Evolutionary conservation across 2,888 invertebrate species (phyloP), one percentile per base, ranked within the genome.

Genomic region (Bruchidius siliquastri): DNA sequence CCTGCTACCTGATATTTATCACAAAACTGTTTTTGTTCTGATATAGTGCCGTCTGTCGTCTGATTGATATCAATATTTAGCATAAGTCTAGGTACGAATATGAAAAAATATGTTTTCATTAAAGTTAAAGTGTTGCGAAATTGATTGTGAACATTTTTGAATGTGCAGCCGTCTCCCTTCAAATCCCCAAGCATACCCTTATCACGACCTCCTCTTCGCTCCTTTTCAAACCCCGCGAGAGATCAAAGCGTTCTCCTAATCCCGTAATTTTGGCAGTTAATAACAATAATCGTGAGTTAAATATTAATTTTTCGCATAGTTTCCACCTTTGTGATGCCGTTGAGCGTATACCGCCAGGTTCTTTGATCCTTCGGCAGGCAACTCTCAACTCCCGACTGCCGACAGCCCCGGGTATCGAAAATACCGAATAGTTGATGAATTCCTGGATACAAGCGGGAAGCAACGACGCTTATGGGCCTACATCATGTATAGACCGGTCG

Each of bases 281-380:
- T 83, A 82, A 82, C 83, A 83, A 84, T 84, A 83, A 84, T 83
- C 83, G 80, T 79, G 81, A 81, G 84, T 82, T 81, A 84, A 83
- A 84, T 84, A 85, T 85, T 85, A 85, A 86, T 86, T 86, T 86
- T 86, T 86, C 85, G 84, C 85, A 86, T 86, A 86, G 85, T 86
- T 86, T 49, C 49, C 49, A 49, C 49, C 49, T 49, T 49, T 49
- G 49, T 82, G 83, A 82, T 81, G 81, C 81, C 21, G 71, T 21
- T 22, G 71, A 82, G 81, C 77, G 82, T 79, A 69, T 79, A 80
- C 81, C 80, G 78, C 74, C 72, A 72, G 70, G 70, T 71, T 73
- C 78, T 80, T 80, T 80, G 80, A 80, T 78, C 76, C 77, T 74
- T 80, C 71, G 72, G 74, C 21, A 20, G 71, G 73, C 83, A 82